Percentiles rank a stretch among this genome's conserved stretches.
These are phyloP conservation scores for Gadus macrocephalus DNA, from an alignment of 2,113 vertebrate species.

Conservation along the genomic window DNA sequence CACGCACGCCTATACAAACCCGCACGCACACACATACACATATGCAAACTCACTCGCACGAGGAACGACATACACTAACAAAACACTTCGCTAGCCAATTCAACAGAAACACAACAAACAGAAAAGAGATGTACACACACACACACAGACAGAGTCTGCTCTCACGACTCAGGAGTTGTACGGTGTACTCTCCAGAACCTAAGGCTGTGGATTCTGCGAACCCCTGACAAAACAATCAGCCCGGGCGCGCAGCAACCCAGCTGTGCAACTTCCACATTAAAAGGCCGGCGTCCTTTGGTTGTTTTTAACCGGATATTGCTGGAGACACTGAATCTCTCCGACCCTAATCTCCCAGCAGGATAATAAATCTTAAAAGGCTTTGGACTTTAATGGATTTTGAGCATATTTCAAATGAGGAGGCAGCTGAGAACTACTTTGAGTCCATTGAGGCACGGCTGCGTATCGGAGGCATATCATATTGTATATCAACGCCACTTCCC, in stretches of 20 bases:
- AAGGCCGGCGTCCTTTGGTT: constrained; percentile 45
- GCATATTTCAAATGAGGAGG: constrained; percentile 44
- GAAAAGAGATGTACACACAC: too few relatives aligned
- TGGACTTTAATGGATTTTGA: constrained; percentile 65
- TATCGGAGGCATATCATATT: constrained; percentile 45
- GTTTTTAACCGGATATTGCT: constrained; percentile 57
- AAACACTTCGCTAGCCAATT: neutral
- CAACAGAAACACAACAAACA: constrained; percentile 3
- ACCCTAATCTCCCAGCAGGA: constrained; percentile 54
- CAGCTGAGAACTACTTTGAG: constrained; percentile 54
- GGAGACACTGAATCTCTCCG: constrained; percentile 53
- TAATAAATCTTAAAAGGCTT: constrained; percentile 58
- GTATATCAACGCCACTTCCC: constrained; percentile 63
- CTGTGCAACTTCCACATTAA: constrained; percentile 48
- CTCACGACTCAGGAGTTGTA: constrained; percentile 2
- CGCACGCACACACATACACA: neutral
- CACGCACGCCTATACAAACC: neutral
- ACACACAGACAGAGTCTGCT: too few relatives aligned
- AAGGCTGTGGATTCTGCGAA: constrained; percentile 36
- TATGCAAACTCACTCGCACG: neutral
- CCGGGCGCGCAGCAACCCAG: constrained; percentile 25
- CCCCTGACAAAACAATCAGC: constrained; percentile 36
- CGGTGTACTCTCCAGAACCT: constrained; percentile 11
- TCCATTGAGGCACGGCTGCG: constrained; percentile 42
- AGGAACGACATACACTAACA: too few relatives aligned